These are phyloP conservation scores for Molossus molossus DNA, from an alignment of 2,797 vertebrate genomes.

Conservation along the genomic window DNA sequence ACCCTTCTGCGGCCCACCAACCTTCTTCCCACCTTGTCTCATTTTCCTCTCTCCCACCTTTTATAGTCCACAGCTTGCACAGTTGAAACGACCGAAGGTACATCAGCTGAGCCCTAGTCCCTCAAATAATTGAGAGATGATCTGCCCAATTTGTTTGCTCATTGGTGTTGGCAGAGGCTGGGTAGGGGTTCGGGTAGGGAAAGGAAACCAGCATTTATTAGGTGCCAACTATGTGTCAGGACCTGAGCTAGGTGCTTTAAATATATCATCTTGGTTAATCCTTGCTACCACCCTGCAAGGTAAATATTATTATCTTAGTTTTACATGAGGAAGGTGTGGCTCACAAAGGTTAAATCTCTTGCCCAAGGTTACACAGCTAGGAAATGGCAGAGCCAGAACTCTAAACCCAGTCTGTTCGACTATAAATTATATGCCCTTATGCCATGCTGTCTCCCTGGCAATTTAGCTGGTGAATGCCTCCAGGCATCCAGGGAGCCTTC, in stretches of 20 bases:
- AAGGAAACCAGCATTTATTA: slow-evolving; percentile 75
- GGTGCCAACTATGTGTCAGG: slow-evolving; percentile 79
- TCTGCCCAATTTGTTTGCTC: slow-evolving; percentile 70
- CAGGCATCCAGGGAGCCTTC: not conserved
- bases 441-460: not conserved
- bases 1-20: not conserved
- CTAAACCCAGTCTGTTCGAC: not conserved
- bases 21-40: slow-evolving; percentile 13
- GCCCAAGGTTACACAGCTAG: slow-evolving; percentile 9
- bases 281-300: slow-evolving; percentile 33
- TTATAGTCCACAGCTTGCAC: not conserved
- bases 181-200: slow-evolving; percentile 20
- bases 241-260: slow-evolving; percentile 75
- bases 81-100: not conserved
- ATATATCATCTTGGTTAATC: slow-evolving; percentile 72
- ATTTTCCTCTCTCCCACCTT: not conserved
- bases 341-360: slow-evolving; percentile 66
- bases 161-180: slow-evolving; percentile 68
- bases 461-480: not conserved
- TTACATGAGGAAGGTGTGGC: slow-evolving; percentile 54
- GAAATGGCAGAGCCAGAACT: slow-evolving; percentile 44
- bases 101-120: not conserved
- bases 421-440: not conserved
- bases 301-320: slow-evolving; percentile 77
- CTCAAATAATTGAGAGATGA: slow-evolving; percentile 60